A percentile compares a stretch with the other conserved stretches of the same genome.
Evolutionary conservation across 2,797 vertebrate species (phyloP).

Genomic region (Poliocrania exsul): DNA sequence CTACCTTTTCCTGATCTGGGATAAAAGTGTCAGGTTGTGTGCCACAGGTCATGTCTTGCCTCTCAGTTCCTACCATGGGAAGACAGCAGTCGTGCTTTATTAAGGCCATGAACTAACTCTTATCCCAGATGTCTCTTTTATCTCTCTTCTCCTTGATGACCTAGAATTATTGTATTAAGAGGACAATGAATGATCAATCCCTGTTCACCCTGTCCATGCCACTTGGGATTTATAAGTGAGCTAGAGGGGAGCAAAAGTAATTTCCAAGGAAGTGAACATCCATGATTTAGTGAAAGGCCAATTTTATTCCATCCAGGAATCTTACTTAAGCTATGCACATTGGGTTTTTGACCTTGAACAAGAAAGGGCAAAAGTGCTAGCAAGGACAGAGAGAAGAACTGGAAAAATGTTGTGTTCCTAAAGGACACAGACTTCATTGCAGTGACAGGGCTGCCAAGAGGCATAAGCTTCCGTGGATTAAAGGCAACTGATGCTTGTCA

Average conservation of each 20-base stretch:
- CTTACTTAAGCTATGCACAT: neutral
- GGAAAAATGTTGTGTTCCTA: neutral
- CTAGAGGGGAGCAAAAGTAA: neutral
- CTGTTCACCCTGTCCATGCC: neutral
- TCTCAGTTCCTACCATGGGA: neutral
- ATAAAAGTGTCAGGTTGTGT: neutral
- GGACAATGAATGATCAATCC: neutral
- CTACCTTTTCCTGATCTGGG: neutral
- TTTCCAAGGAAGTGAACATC: neutral
- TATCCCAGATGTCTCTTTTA: neutral
- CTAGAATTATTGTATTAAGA: neutral
- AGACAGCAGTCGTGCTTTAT: neutral
- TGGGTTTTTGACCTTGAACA: neutral
- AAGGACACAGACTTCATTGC: neutral
- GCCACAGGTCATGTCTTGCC: neutral
- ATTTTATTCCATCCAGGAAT: neutral
- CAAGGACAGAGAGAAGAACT: neutral
- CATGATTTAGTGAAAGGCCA: neutral
- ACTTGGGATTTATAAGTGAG: neutral
- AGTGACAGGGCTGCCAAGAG: neutral
- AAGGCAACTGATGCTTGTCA: neutral
- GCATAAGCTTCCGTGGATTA: neutral
- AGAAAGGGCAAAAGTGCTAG: neutral
- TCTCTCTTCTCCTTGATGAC: neutral
- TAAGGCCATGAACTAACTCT: accelerated